A percentile compares a stretch with the other conserved stretches of the same genome.
phyloP scores from a whole-genome alignment of 2,113 vertebrate genomes.

The Zonotrichia leucophrys region DNA sequence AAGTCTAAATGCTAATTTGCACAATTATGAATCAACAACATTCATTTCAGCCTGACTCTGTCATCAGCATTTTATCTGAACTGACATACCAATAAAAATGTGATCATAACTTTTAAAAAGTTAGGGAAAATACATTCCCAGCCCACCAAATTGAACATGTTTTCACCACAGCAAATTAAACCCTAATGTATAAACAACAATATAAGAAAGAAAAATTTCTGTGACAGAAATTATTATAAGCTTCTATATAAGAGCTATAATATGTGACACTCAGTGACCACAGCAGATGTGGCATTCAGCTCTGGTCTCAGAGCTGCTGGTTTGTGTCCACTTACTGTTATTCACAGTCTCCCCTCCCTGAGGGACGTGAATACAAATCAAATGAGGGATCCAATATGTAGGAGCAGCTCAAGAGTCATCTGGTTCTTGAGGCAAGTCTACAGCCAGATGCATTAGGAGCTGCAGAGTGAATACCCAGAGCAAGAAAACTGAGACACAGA shows the following conservation, averaged over 20 bases:
- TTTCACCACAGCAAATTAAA: not conserved
- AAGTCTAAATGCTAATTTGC: conserved; percentile 33
- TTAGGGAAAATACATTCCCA: not conserved
- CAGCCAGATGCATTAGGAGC: not conserved
- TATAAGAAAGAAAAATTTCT: not conserved
- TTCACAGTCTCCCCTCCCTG: not conserved
- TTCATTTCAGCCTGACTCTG: conserved; percentile 15
- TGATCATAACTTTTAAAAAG: not conserved
- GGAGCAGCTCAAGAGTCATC: not conserved
- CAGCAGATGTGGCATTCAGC: not conserved
- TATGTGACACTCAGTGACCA: not conserved
- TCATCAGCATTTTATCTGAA: not conserved
- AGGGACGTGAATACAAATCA: not conserved
- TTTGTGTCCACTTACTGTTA: not conserved
- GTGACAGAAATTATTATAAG: not conserved
- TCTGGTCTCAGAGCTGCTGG: not conserved
- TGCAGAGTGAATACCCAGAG: not conserved
- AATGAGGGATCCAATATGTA: accelerated
- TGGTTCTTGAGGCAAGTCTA: not conserved
- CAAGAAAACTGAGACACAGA: not conserved
- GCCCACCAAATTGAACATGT: not conserved
- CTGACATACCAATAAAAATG: not conserved
- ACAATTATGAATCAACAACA: conserved; percentile 39
- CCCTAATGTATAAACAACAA: not conserved
- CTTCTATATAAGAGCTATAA: not conserved